These are phyloP conservation scores for Mermis nigrescens DNA, from an alignment of 2,888 invertebrate species.

Conservation along the genomic window DNA sequence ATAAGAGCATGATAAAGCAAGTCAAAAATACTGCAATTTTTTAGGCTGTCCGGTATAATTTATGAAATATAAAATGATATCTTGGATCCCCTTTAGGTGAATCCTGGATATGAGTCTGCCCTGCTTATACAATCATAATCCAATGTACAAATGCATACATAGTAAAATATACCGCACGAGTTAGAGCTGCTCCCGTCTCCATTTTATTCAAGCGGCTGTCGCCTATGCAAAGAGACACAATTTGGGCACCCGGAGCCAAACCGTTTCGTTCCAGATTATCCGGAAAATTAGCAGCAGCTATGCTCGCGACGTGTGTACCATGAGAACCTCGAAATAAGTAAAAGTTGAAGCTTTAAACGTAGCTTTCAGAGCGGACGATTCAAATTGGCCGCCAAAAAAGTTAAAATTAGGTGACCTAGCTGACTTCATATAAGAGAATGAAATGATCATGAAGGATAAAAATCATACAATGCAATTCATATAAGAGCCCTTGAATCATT, in stretches of 20 bases:
- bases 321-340: conserved; percentile 54
- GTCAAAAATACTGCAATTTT: too few species aligned
- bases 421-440: too few species aligned
- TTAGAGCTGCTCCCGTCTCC: conserved; percentile 86
- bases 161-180: conserved; percentile 69
- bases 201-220: conserved; percentile 74
- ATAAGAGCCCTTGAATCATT: too few species aligned
- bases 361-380: conserved; percentile 2
- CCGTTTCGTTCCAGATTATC: conserved; percentile 71
- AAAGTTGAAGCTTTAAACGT: conserved; percentile 11
- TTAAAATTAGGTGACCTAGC: neutral
- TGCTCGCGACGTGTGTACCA: conserved; percentile 91
- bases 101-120: neutral
- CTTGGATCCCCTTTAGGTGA: too few species aligned
- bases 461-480: too few species aligned
- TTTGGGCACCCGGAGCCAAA: conserved; percentile 82
- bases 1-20: too few species aligned
- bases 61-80: too few species aligned
- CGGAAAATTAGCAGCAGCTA: conserved; percentile 73
- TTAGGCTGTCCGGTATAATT: too few species aligned
- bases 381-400: neutral
- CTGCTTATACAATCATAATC: too few species aligned
- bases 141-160: too few species aligned
- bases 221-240: conserved; percentile 64
- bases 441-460: too few species aligned